phyloP scores from a whole-genome alignment of 2,113 vertebrate genomes.

The Mohoua ochrocephala region DNA sequence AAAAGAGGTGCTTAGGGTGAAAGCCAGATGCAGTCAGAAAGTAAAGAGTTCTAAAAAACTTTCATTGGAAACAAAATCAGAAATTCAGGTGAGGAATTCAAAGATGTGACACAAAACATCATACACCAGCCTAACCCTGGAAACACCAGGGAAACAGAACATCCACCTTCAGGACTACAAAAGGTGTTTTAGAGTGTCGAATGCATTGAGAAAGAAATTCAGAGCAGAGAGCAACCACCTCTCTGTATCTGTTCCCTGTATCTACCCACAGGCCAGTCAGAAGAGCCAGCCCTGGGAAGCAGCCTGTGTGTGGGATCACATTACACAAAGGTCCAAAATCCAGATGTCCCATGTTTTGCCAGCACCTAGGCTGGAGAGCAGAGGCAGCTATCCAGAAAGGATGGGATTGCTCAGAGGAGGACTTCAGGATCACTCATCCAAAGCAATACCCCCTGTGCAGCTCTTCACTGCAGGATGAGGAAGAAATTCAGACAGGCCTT shows the following conservation, averaged over 20 bases:
- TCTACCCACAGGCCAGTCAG: not conserved
- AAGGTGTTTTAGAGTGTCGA: not conserved
- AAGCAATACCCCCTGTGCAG: not conserved
- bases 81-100: not conserved
- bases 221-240: not conserved
- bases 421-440: not conserved
- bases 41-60: not conserved
- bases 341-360: not conserved
- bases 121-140: not conserved
- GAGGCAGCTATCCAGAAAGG: not conserved
- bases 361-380: not conserved
- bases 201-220: not conserved
- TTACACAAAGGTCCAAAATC: not conserved
- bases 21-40: not conserved
- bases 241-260: not conserved
- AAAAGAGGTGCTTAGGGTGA: not conserved
- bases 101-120: not conserved
- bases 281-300: not conserved
- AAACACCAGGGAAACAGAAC: not conserved
- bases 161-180: not conserved
- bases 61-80: not conserved
- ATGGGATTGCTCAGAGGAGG: not conserved
- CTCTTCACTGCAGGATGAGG: not conserved
- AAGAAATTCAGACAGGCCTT: not conserved
- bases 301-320: not conserved